Evolutionary conservation across 1,140 invertebrate species (phyloP).

Genomic region (Cepaea nemoralis): DNA sequence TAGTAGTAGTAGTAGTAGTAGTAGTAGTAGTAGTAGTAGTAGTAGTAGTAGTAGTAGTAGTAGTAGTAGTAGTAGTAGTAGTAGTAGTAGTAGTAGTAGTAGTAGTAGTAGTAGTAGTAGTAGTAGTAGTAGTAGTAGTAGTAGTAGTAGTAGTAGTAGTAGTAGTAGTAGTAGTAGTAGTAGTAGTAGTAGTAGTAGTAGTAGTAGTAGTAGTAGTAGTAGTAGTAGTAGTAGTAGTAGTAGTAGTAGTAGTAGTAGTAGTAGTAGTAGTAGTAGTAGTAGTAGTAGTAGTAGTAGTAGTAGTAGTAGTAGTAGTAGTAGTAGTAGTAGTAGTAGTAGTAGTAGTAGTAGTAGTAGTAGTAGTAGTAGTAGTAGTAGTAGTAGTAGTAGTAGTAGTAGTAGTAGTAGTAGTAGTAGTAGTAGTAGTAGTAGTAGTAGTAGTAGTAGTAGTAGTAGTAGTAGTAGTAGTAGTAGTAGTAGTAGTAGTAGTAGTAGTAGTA

Average conservation of each 20-base stretch:
- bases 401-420: conserved; percentile 18
- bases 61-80: conserved; percentile 15
- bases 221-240: conserved; percentile 12
- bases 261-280: conserved; percentile 39
- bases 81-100: conserved; percentile 28
- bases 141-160: conserved; percentile 25
- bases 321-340: neutral
- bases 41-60: conserved; percentile 26
- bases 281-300: conserved; percentile 61
- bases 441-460: conserved; percentile 29
- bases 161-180: conserved; percentile 28
- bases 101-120: conserved; percentile 30
- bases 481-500: conserved; percentile 39
- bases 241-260: neutral
- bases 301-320: neutral
- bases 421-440: conserved; percentile 18
- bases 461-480: conserved; percentile 19
- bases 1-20: too few species aligned
- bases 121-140: conserved; percentile 21
- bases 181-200: conserved; percentile 31
- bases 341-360: conserved; percentile 14
- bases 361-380: neutral
- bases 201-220: conserved; percentile 1
- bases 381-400: conserved; percentile 18
- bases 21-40: neutral